Conservation (phyloP, 2,888 invertebrate genomes). For the Megastigmus dorsalis region DNA sequence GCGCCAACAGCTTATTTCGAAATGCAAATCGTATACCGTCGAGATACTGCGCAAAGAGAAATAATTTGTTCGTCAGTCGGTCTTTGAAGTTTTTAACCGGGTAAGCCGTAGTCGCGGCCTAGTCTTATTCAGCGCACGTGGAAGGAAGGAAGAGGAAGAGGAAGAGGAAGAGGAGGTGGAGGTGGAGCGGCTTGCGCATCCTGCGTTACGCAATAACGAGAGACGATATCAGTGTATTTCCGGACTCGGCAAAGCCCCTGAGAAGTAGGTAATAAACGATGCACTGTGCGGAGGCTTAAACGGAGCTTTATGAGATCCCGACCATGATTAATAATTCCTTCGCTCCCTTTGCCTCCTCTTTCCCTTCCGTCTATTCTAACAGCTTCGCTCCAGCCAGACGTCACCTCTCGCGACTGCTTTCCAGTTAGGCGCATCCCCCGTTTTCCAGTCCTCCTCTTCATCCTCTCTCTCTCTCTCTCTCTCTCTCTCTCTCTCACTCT, state of each 20-base stretch:
- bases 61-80: conserved; percentile 17
- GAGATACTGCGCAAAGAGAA: conserved; percentile 14
- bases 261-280: conserved; percentile 68
- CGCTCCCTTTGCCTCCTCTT: conserved; percentile 30
- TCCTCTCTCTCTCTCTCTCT: too few species aligned
- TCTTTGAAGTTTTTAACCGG: conserved; percentile 15
- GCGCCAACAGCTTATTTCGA: too few species aligned
- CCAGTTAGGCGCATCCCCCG: not conserved
- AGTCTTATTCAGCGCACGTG: conserved; percentile 24
- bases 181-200: too few species aligned
- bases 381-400: conserved; percentile 3
- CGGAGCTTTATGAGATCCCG: conserved; percentile 72
- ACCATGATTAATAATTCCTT: conserved; percentile 72
- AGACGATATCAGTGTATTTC: conserved; percentile 61
- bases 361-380: not conserved
- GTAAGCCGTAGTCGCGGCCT: not conserved
- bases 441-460: too few species aligned
- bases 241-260: conserved; percentile 59
- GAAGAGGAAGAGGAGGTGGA: too few species aligned
- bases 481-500: too few species aligned
- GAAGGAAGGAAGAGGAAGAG: conserved; percentile 24
- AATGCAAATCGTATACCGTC: too few species aligned
- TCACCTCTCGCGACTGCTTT: conserved; percentile 4
- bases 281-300: conserved; percentile 52
- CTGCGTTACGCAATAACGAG: conserved; percentile 2